Conservation (phyloP, 2,113 vertebrate genomes). For the Theristicus caerulescens region DNA sequence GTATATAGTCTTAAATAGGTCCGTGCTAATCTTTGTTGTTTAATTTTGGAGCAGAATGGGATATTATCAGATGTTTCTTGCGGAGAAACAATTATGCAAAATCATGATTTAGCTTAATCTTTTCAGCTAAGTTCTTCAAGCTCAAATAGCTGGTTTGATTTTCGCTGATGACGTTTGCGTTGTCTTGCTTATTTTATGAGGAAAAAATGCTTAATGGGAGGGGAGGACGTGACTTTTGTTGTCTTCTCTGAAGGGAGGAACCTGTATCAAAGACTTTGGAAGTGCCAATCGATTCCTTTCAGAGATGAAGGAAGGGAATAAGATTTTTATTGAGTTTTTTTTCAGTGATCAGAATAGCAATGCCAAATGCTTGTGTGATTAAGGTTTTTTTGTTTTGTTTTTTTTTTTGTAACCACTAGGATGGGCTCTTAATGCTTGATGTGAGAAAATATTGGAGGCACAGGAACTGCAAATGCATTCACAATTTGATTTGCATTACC, state of each 20-base stretch:
- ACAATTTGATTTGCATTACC: slow-evolving; percentile 42
- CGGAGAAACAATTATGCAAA: slow-evolving; percentile 37
- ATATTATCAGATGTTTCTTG: slow-evolving; percentile 33
- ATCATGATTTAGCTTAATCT: not conserved
- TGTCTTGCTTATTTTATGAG: slow-evolving; percentile 49
- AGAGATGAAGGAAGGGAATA: slow-evolving; percentile 57
- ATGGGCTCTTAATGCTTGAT: not conserved
- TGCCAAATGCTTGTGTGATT: not conserved
- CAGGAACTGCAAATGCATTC: slow-evolving; percentile 30
- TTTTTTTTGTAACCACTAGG: not conserved
- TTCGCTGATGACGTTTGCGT: slow-evolving; percentile 25
- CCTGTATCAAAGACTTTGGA: slow-evolving; percentile 13
- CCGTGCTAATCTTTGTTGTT: slow-evolving; percentile 42
- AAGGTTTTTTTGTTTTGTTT: not conserved
- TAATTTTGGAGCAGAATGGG: slow-evolving; percentile 30
- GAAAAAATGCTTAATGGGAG: slow-evolving; percentile 34
- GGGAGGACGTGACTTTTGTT: slow-evolving; percentile 54
- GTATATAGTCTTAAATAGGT: slow-evolving; percentile 41
- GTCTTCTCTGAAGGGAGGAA: slow-evolving; percentile 5
- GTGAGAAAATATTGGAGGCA: slow-evolving; percentile 36
- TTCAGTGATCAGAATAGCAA: slow-evolving; percentile 37
- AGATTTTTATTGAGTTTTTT: slow-evolving; percentile 52
- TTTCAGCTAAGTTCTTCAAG: slow-evolving; percentile 10
- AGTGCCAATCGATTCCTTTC: slow-evolving; percentile 56
- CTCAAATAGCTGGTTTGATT: slow-evolving; percentile 52